phyloP scores from a whole-genome alignment of 2,113 vertebrate species.

The Chloebia gouldiae region DNA sequence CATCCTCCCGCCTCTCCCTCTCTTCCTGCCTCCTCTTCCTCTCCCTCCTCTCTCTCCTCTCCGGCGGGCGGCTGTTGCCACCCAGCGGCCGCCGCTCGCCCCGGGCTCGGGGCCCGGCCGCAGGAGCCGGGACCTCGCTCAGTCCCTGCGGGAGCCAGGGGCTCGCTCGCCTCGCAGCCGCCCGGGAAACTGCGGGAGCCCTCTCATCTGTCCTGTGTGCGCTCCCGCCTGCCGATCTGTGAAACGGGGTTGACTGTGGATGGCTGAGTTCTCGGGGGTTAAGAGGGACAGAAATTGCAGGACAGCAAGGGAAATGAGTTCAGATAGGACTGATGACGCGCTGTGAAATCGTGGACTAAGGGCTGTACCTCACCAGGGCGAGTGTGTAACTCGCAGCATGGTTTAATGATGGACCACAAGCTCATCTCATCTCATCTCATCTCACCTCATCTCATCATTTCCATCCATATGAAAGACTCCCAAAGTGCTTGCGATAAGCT shows the following conservation, averaged over 20 bases:
- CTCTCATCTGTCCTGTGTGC: too few species aligned
- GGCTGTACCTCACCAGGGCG: not conserved
- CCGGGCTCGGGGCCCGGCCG: not conserved
- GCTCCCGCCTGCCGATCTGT: fast-evolving
- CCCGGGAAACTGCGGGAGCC: not conserved
- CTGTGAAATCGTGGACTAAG: too few species aligned
- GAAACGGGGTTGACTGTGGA: not conserved
- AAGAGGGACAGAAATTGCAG: not conserved
- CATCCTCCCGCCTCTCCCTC: not conserved
- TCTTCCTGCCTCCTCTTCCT: not conserved
- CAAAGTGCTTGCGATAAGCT: not conserved
- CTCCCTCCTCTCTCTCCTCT: not conserved
- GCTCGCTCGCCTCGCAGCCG: fast-evolving
- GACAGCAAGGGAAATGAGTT: not conserved
- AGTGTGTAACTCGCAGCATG: not conserved
- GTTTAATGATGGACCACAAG: too few species aligned
- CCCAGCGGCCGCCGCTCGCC: conserved; percentile 30
- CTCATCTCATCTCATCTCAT: too few species aligned
- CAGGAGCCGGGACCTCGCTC: not conserved
- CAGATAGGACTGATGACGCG: not conserved
- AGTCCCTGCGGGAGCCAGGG: not conserved
- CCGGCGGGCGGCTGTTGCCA: conserved; percentile 25
- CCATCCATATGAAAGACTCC: not conserved
- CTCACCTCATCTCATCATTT: too few species aligned
- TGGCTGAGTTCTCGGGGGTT: not conserved